Evolutionary conservation across 2,888 invertebrate genomes (phyloP).

Genomic region (Drosophila stalkeri): DNA sequence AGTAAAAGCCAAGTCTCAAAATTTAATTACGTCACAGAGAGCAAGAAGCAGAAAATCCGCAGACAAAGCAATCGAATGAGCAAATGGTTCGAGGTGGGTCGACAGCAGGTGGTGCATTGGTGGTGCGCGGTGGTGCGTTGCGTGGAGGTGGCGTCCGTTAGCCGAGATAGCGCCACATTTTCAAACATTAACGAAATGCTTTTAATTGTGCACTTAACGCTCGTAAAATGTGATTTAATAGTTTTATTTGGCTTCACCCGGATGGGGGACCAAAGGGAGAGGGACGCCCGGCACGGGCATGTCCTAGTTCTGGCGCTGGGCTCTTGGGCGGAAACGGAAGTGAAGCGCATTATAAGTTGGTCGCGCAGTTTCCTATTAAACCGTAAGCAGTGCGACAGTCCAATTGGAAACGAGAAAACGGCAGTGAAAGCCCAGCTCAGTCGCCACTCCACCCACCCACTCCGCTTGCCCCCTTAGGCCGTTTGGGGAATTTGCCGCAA

Average conservation of each 20-base stretch:
- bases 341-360: constrained; percentile 65
- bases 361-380: constrained; percentile 62
- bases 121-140: neutral
- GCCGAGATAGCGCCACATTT: constrained; percentile 61
- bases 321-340: constrained; percentile 55
- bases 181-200: constrained; percentile 75
- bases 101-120: constrained; percentile 2
- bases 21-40: constrained; percentile 68
- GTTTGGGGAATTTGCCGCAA: constrained; percentile 52
- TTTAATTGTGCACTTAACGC: constrained; percentile 80
- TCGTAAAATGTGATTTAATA: constrained; percentile 80
- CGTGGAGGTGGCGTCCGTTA: constrained; percentile 5
- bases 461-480: neutral
- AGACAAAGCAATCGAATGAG: constrained; percentile 24
- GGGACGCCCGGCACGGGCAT: neutral
- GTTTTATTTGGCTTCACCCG: constrained; percentile 44
- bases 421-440: neutral
- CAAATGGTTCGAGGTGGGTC: constrained; percentile 8
- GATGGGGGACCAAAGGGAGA: neutral
- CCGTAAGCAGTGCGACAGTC: constrained; percentile 55
- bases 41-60: constrained; percentile 17
- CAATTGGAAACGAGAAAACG: constrained; percentile 35
- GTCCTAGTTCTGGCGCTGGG: constrained; percentile 36
- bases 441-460: no score
- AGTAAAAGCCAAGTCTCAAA: constrained; percentile 43